Conservation (phyloP, 2,888 invertebrate genomes). For the Gasteruption jaculator region DNA sequence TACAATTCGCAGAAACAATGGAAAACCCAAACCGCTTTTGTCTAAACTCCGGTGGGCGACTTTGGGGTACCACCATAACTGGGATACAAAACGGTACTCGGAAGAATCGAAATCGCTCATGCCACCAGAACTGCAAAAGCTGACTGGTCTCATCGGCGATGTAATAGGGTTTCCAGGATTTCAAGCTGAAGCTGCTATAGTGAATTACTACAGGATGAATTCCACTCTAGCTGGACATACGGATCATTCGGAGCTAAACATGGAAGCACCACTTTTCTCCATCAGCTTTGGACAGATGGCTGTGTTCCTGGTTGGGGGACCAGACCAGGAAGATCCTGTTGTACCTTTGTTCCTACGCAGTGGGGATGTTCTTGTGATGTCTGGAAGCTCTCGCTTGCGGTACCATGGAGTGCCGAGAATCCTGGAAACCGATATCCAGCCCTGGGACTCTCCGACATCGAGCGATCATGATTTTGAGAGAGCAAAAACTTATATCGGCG, state of each 20-base stretch:
- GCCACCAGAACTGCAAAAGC: constrained; percentile 66
- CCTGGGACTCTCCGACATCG: constrained; percentile 53
- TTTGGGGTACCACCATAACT: constrained; percentile 95
- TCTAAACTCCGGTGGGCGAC: constrained; percentile 86
- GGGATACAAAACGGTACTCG: constrained; percentile 88
- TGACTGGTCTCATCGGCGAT: constrained; percentile 63
- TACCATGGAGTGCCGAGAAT: constrained; percentile 95
- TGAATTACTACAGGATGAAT: constrained; percentile 93
- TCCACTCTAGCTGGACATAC: constrained; percentile 91
- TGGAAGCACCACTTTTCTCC: constrained; percentile 85
- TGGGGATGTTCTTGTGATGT: constrained; percentile 92
- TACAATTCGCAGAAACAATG: constrained; percentile 24
- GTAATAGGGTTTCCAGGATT: constrained; percentile 61
- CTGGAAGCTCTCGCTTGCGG: constrained; percentile 73
- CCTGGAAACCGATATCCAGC: constrained; percentile 52
- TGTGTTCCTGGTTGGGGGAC: constrained; percentile 88
- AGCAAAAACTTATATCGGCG: constrained; percentile 35
- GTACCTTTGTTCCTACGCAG: constrained; percentile 72
- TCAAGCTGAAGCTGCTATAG: constrained; percentile 86
- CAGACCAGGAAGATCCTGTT: constrained; percentile 63
- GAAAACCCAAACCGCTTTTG: constrained; percentile 35
- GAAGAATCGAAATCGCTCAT: constrained; percentile 66
- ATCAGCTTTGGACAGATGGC: constrained; percentile 95
- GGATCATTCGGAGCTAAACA: constrained; percentile 87
- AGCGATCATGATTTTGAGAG: constrained; percentile 35